Conservation (phyloP, 2,113 vertebrate genomes). For the Aramus guarauna region DNA sequence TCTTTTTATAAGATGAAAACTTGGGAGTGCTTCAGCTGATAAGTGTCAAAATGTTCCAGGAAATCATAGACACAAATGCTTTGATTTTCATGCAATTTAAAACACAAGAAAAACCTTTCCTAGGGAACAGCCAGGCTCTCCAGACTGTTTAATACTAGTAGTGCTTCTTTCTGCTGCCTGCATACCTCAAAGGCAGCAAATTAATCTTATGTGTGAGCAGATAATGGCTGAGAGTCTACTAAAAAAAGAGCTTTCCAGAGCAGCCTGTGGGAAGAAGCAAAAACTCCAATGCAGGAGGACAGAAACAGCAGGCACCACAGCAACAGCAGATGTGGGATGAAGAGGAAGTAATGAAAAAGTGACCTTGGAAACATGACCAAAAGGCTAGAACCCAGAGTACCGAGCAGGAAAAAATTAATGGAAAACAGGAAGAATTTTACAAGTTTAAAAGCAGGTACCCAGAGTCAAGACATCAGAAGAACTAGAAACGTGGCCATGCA, state of each 20-base stretch:
- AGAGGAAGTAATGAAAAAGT: constrained; percentile 11
- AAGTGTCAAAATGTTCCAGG: not conserved
- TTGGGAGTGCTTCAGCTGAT: not conserved
- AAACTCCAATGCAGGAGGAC: not conserved
- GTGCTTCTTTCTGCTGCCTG: not conserved
- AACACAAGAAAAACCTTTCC: not conserved
- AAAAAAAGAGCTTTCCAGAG: not conserved
- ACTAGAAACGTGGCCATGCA: not conserved
- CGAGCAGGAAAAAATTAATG: not conserved
- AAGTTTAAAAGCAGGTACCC: not conserved
- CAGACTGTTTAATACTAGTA: not conserved
- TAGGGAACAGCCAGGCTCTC: not conserved
- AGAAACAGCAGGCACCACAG: constrained; percentile 2
- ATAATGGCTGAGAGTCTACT: not conserved
- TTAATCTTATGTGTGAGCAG: constrained; percentile 13
- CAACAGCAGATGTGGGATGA: not conserved
- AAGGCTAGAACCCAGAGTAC: not conserved
- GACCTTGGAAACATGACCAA: not conserved
- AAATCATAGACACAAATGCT: not conserved
- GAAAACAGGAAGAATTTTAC: not conserved
- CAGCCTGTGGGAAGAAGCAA: not conserved
- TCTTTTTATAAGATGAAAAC: not conserved
- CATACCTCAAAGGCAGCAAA: constrained; percentile 12
- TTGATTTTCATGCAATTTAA: not conserved
- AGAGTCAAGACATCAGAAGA: not conserved